Conservation (phyloP, 2,797 vertebrate species). For the Poecilia wingei region DNA sequence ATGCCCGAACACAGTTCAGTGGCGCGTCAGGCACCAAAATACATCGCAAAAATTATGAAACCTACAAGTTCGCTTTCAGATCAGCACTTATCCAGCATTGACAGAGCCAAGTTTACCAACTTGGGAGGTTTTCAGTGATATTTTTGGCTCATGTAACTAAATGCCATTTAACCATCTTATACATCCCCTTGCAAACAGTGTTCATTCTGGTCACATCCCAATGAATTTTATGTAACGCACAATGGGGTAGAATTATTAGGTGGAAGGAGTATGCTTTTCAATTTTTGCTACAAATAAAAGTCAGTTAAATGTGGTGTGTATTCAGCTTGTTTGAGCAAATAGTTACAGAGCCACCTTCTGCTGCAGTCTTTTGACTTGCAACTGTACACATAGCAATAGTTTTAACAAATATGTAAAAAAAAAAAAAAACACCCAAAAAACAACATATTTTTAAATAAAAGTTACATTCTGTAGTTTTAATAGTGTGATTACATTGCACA, state of each 20-base stretch:
- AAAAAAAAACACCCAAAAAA: too few relatives aligned
- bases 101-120: constrained; percentile 37
- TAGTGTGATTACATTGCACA: too few relatives aligned
- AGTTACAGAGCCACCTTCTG: neutral
- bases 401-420: too few relatives aligned
- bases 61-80: constrained; percentile 45
- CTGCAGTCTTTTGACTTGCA: neutral
- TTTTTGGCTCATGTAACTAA: constrained; percentile 21
- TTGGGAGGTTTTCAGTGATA: constrained; percentile 34
- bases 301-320: neutral
- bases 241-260: neutral
- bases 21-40: constrained; percentile 64
- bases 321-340: neutral
- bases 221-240: neutral
- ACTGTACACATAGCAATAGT: too few relatives aligned
- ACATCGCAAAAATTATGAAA: constrained; percentile 61
- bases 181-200: neutral
- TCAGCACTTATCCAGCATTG: constrained; percentile 43
- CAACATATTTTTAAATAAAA: too few relatives aligned
- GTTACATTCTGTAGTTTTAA: too few relatives aligned
- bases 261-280: neutral
- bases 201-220: neutral
- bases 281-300: neutral
- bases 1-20: constrained; percentile 58
- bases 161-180: constrained; percentile 27